These are phyloP conservation scores for Drosophila monieri DNA, from an alignment of 2,888 invertebrate genomes.

Conservation along the genomic window DNA sequence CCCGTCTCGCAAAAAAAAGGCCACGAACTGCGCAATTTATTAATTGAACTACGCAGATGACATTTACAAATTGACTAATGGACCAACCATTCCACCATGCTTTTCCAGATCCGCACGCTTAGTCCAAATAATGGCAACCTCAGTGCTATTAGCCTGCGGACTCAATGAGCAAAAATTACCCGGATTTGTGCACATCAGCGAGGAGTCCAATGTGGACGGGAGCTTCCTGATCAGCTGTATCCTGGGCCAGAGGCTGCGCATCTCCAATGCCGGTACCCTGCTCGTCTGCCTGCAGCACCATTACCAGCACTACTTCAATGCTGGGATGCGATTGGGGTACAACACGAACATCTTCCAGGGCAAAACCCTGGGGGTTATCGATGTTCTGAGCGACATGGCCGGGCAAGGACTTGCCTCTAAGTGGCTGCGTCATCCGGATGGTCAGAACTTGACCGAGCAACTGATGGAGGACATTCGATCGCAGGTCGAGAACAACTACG, in stretches of 20 bases:
- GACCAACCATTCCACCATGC: slow-evolving; percentile 3
- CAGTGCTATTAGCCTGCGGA: slow-evolving; percentile 87
- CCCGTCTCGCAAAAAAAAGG: slow-evolving; percentile 28
- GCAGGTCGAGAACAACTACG: slow-evolving; percentile 67
- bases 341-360: slow-evolving; percentile 86
- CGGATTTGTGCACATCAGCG: slow-evolving; percentile 87
- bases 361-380: slow-evolving; percentile 85
- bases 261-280: slow-evolving; percentile 86
- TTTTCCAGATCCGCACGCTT: slow-evolving; percentile 47
- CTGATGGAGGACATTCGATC: slow-evolving; percentile 69
- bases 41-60: slow-evolving; percentile 65
- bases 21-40: slow-evolving; percentile 52
- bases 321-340: slow-evolving; percentile 90
- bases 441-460: slow-evolving; percentile 80
- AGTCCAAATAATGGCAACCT: slow-evolving; percentile 86
- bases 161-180: slow-evolving; percentile 86
- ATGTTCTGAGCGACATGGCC: slow-evolving; percentile 85
- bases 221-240: slow-evolving; percentile 89
- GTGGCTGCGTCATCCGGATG: slow-evolving; percentile 71
- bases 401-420: slow-evolving; percentile 82
- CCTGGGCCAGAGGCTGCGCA: slow-evolving; percentile 87
- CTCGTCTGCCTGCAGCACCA: slow-evolving; percentile 89
- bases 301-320: slow-evolving; percentile 89
- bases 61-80: slow-evolving; percentile 65
- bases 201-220: slow-evolving; percentile 89